Conservation (phyloP, 2,888 invertebrate genomes). For the Phyllotreta cruciferae region DNA sequence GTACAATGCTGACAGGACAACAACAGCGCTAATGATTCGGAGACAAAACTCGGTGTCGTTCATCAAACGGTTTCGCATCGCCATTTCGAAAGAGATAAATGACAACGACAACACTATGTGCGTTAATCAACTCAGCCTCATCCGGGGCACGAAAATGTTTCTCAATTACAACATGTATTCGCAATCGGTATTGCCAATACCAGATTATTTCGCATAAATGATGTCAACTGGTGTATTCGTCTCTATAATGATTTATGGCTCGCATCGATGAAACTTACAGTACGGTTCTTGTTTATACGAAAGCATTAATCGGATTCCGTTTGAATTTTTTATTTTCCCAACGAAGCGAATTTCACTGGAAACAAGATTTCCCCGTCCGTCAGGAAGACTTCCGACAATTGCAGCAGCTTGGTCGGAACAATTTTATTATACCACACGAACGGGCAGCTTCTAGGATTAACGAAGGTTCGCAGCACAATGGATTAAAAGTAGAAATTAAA, state of each 20-base stretch:
- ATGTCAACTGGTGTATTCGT: too few relatives aligned
- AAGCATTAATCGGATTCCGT: too few relatives aligned
- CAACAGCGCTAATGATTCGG: conserved; percentile 27
- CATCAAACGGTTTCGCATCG: conserved; percentile 22
- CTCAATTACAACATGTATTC: conserved; percentile 11
- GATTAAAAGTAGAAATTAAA: conserved; percentile 32
- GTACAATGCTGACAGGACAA: conserved; percentile 29
- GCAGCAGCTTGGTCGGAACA: conserved; percentile 22
- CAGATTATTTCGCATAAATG: background rate
- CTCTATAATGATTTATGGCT: too few relatives aligned
- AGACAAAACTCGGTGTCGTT: conserved; percentile 24
- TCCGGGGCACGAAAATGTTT: conserved; percentile 24
- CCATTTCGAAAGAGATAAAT: conserved; percentile 29
- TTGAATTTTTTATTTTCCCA: too few relatives aligned
- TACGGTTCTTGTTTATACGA: too few relatives aligned
- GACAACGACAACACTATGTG: conserved; percentile 23
- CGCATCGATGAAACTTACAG: too few relatives aligned
- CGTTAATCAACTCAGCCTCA: conserved; percentile 26
- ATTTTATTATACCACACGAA: conserved; percentile 26
- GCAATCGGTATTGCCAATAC: conserved; percentile 15
- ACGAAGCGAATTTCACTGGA: too few relatives aligned
- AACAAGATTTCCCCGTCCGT: too few relatives aligned
- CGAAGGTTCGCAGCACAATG: conserved; percentile 30
- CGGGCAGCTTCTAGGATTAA: conserved; percentile 26
- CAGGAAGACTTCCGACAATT: conserved; percentile 4